Percentiles rank a stretch among this genome's conserved stretches.
Conservation (phyloP, 2,113 vertebrate genomes). For the Madoqua kirkii region DNA sequence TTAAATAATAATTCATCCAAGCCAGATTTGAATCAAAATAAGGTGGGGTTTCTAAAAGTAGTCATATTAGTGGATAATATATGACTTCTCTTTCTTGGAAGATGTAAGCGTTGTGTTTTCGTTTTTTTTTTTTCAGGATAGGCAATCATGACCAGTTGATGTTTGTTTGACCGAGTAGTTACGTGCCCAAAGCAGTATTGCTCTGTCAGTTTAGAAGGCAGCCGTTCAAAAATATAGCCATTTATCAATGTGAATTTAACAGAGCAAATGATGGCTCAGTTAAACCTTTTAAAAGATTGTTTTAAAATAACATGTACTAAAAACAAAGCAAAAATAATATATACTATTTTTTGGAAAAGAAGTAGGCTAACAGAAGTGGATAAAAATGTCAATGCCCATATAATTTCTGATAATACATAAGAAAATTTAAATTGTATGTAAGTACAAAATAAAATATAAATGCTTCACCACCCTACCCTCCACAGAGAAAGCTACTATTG, state of each 20-base stretch:
- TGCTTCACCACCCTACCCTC: neutral
- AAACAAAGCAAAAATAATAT: neutral
- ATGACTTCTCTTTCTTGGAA: neutral
- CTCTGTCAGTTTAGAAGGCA: neutral
- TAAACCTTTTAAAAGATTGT: neutral
- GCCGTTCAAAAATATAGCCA: neutral
- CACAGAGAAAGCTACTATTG: neutral
- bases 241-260: neutral
- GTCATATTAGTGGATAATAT: neutral
- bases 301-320: neutral
- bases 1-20: neutral
- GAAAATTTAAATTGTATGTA: neutral
- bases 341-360: neutral
- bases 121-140: accelerated
- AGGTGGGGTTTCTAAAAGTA: neutral
- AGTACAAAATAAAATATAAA: neutral
- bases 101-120: neutral
- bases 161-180: neutral
- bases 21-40: neutral
- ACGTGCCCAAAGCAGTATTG: neutral
- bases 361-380: neutral
- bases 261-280: neutral
- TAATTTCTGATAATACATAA: neutral
- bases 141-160: neutral
- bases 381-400: neutral